Evolutionary conservation across 1,140 invertebrate genomes (phyloP).

Genomic region (Ptiloglossa arizonensis): DNA sequence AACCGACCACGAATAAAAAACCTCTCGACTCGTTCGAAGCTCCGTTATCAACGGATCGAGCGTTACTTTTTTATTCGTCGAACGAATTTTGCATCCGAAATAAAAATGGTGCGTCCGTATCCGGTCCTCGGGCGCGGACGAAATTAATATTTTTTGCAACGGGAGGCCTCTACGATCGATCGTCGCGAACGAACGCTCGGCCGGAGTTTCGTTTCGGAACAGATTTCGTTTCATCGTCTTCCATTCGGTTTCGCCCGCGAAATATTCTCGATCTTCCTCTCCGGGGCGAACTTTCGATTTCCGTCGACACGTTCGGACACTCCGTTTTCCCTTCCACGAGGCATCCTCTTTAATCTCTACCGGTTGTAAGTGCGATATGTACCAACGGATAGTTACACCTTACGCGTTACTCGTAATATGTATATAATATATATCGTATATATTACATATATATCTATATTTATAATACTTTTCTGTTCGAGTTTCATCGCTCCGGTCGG

Average conservation of each 20-base stretch:
- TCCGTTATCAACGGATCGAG: too few species aligned
- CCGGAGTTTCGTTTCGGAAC: not conserved
- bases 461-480: conserved; percentile 53
- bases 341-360: conserved; percentile 13
- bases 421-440: conserved; percentile 61
- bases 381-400: conserved; percentile 69
- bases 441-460: conserved; percentile 49
- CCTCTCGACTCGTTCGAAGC: too few species aligned
- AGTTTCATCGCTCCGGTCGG: conserved; percentile 26
- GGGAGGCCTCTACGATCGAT: too few species aligned
- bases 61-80: too few species aligned
- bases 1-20: too few species aligned
- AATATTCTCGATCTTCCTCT: conserved; percentile 40
- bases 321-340: not conserved
- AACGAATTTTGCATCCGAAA: too few species aligned
- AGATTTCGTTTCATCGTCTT: not conserved
- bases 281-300: conserved; percentile 15
- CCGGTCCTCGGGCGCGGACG: too few species aligned
- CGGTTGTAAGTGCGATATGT: conserved; percentile 71
- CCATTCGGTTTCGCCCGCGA: conserved; percentile 17
- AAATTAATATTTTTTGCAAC: too few species aligned
- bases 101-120: too few species aligned
- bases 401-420: conserved; percentile 55
- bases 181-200: too few species aligned
- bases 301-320: conserved; percentile 24